These are phyloP conservation scores for Hydrotaea diabolus DNA, from an alignment of 2,888 invertebrate species.

Conservation along the genomic window DNA sequence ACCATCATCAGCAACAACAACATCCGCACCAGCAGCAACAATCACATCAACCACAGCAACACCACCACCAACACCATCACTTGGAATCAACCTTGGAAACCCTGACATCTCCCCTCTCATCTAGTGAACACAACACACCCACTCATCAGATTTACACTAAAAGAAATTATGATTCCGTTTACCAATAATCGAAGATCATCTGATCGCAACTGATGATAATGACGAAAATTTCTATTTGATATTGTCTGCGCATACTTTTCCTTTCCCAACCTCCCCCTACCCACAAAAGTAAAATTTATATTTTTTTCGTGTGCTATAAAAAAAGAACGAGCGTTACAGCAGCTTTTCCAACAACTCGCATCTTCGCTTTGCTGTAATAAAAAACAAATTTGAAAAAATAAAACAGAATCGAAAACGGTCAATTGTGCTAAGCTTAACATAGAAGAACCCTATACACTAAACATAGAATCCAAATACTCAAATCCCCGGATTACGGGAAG, in stretches of 20 bases:
- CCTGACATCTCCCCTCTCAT: constrained; percentile 67
- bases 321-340: constrained; percentile 58
- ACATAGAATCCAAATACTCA: too few relatives aligned
- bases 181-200: constrained; percentile 72
- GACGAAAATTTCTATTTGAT: neutral
- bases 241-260: neutral
- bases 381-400: constrained; percentile 64
- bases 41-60: constrained; percentile 62
- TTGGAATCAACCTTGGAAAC: constrained; percentile 66
- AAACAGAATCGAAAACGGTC: constrained; percentile 72
- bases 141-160: constrained; percentile 73
- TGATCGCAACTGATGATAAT: neutral
- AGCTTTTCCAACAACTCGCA: neutral
- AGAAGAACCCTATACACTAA: neutral
- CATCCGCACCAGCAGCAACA: constrained; percentile 54
- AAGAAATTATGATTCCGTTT: constrained; percentile 79
- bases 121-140: constrained; percentile 72
- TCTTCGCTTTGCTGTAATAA: constrained; percentile 68
- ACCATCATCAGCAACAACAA: constrained; percentile 60
- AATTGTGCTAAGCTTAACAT: constrained; percentile 75
- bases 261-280: neutral
- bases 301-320: constrained; percentile 50
- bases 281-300: neutral
- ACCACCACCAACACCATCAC: constrained; percentile 66
- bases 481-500: too few relatives aligned